phyloP scores from a whole-genome alignment of 1,140 invertebrate genomes.

The Maconellicoccus hirsutus region DNA sequence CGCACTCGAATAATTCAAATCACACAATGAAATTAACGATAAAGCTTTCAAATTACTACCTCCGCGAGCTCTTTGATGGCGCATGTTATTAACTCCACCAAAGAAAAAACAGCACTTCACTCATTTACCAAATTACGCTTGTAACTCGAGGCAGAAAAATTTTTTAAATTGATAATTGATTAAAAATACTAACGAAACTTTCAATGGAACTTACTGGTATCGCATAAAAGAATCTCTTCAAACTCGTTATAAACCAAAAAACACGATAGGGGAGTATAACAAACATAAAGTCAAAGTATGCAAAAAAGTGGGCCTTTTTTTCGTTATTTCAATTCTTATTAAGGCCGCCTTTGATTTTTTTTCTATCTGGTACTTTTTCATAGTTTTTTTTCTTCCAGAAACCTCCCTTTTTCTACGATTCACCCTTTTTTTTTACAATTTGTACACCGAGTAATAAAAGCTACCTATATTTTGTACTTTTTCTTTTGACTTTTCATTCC shows the following conservation, averaged over 20 bases:
- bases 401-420: background rate
- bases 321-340: slow-evolving; percentile 5
- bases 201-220: background rate
- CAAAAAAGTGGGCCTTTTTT: background rate
- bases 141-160: too few relatives aligned
- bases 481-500: slow-evolving; percentile 4
- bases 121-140: too few relatives aligned
- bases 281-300: background rate
- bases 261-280: background rate
- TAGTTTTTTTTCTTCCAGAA: background rate
- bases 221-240: background rate
- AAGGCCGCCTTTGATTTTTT: background rate
- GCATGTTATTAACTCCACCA: too few relatives aligned
- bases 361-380: background rate
- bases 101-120: too few relatives aligned
- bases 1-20: too few relatives aligned
- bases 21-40: too few relatives aligned
- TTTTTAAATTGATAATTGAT: background rate
- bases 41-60: too few relatives aligned
- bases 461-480: background rate
- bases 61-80: too few relatives aligned
- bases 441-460: background rate
- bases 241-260: background rate
- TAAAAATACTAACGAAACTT: background rate
- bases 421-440: background rate